Conservation (phyloP, 2,888 invertebrate genomes). For the Aporophyla nigra region DNA sequence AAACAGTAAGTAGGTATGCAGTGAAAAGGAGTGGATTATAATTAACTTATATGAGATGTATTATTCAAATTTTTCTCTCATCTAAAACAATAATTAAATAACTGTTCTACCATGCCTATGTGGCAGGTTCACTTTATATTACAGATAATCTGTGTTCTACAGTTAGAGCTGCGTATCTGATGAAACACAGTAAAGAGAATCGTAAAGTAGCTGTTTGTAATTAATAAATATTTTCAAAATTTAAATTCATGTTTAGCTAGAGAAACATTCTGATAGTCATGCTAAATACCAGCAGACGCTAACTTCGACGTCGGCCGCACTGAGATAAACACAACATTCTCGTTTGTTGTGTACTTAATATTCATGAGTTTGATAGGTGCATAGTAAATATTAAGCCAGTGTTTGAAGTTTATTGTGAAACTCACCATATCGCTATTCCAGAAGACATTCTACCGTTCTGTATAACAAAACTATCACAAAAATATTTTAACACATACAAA, state of each 20-base stretch:
- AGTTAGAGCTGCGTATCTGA: background rate
- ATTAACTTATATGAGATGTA: background rate
- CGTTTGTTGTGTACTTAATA: background rate
- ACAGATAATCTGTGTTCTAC: background rate
- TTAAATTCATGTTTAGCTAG: conserved; percentile 14
- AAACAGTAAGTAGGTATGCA: background rate
- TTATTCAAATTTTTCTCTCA: background rate
- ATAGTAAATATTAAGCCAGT: conserved; percentile 3
- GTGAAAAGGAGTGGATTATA: background rate
- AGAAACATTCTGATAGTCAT: conserved; percentile 24
- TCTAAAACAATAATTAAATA: background rate
- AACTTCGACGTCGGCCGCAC: background rate
- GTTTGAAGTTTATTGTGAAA: conserved; percentile 40
- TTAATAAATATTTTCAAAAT: too few relatives aligned
- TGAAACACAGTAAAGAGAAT: background rate
- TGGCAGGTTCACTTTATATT: background rate
- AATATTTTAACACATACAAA: conserved; percentile 36
- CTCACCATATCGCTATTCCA: conserved; percentile 61
- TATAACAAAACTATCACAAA: conserved; percentile 22
- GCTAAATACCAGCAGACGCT: background rate
- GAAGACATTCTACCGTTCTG: conserved; percentile 50
- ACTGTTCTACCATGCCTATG: background rate
- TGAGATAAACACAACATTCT: conserved; percentile 24
- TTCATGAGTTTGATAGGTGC: conserved; percentile 2
- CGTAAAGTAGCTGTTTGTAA: background rate